Evolutionary conservation across 2,797 vertebrate genomes (phyloP), one percentile per base, ranked within the genome.

Genomic region (Siniperca obscura): DNA sequence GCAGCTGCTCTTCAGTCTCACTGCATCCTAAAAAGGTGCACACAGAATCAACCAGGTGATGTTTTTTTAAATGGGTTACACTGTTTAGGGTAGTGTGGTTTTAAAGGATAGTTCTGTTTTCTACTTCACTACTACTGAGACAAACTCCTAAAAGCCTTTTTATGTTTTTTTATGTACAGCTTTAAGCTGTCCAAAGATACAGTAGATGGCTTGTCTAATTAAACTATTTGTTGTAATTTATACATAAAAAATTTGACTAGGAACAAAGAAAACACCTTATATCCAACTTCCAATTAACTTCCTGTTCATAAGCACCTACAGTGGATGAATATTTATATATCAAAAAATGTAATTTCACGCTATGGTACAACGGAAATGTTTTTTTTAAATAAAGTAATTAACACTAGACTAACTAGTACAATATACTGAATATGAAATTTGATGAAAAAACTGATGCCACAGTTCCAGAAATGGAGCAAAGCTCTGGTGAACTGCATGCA

Each of bases 1-100:
- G 98, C 50, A 99, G 95, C 82, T 98, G 97, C 60, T 99, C 98
- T 77, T 99, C 98, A 14, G 95, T 96, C 86, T 99, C 98, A 75
- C 94, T 88, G 76, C 95, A 96, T 52, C 94, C 98, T 98, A 82
- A 71, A 80, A 89, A 85, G 40, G 78, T 4, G 83, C 10, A 48
- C 36, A 65, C 3, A 72, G 17, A 64, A 25, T 60, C 14, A 77
- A 4, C 21, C 34, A 40, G 8, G 17, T 46, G 3, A 69, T 48
- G 22, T 27, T 73, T 62, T 38, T 42, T 30, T 30, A 10, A 21
- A 74, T 38, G 22, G 3, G 8, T 46, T 10, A 42, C 21, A 61
- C 0, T 59, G 50, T 75, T 67, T 44, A 36, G 7, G 64, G 14
- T 27, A 44, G 1, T 0, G 5, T 70, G 13, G 3, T 56, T 17